phyloP scores from a whole-genome alignment of 2,113 vertebrate species.

The Crotalus tigris region DNA sequence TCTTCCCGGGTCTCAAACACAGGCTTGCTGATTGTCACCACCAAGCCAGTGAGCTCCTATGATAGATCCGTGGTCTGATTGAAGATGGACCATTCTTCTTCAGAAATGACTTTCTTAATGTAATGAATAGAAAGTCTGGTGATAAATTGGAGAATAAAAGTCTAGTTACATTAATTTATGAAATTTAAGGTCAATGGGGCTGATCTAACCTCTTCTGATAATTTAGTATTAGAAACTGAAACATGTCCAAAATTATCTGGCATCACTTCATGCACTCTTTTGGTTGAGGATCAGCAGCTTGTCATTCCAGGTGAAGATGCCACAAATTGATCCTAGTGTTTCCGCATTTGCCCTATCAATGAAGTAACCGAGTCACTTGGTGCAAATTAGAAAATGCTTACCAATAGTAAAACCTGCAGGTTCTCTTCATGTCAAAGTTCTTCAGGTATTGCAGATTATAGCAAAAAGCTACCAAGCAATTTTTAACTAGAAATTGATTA shows the following conservation, averaged over 20 bases:
- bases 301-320: neutral
- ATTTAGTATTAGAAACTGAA: neutral
- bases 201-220: neutral
- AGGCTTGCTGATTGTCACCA: no score
- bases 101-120: neutral
- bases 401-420: neutral
- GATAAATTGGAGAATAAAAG: neutral
- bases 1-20: no score
- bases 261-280: neutral
- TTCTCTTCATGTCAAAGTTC: neutral
- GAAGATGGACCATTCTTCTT: neutral
- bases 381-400: neutral
- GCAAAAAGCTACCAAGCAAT: neutral
- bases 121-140: neutral
- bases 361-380: neutral
- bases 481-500: neutral
- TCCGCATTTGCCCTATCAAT: neutral
- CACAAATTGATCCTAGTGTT: neutral
- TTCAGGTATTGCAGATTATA: neutral
- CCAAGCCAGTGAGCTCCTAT: no score
- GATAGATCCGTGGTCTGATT: neutral
- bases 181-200: neutral
- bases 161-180: neutral
- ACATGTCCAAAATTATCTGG: neutral
- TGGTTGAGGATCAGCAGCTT: neutral